Evolutionary conservation across 2,797 vertebrate species (phyloP).

Genomic region (Sardinella longiceps): DNA sequence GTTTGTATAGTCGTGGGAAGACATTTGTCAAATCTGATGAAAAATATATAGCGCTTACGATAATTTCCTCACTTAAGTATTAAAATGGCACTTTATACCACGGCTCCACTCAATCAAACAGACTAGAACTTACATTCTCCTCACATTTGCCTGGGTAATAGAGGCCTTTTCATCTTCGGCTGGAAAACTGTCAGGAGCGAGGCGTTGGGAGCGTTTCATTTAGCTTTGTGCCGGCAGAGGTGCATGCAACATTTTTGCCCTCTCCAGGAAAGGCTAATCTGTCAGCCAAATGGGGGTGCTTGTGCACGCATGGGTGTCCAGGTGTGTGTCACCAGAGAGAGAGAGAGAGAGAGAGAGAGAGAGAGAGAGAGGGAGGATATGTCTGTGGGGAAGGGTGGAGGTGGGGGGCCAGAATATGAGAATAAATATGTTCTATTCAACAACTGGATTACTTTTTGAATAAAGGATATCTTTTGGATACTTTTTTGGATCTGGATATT

Average conservation of each 20-base stretch:
- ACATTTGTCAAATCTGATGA: conserved; percentile 45
- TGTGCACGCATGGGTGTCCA: neutral
- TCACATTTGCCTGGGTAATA: conserved; percentile 36
- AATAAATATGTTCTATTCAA: neutral
- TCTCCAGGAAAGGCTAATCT: neutral
- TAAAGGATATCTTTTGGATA: neutral
- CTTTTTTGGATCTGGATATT: neutral
- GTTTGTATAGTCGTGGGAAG: conserved; percentile 1
- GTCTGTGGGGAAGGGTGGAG: neutral
- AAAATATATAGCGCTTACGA: conserved; percentile 45
- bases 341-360: neutral
- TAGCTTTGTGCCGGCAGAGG: neutral
- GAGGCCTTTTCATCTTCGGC: conserved; percentile 41
- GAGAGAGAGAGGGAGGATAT: neutral
- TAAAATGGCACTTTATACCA: conserved; percentile 46
- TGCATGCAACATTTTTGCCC: conserved; percentile 11
- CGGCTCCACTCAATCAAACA: conserved; percentile 40
- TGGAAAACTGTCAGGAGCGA: conserved; percentile 37
- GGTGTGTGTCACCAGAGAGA: neutral
- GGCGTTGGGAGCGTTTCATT: conserved; percentile 25
- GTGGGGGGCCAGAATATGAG: neutral
- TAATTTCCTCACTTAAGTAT: conserved; percentile 45
- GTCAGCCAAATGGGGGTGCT: neutral
- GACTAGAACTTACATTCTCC: conserved; percentile 33
- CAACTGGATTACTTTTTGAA: neutral